Conservation (phyloP, 1,140 invertebrate species). For the Drosophila burlai region DNA sequence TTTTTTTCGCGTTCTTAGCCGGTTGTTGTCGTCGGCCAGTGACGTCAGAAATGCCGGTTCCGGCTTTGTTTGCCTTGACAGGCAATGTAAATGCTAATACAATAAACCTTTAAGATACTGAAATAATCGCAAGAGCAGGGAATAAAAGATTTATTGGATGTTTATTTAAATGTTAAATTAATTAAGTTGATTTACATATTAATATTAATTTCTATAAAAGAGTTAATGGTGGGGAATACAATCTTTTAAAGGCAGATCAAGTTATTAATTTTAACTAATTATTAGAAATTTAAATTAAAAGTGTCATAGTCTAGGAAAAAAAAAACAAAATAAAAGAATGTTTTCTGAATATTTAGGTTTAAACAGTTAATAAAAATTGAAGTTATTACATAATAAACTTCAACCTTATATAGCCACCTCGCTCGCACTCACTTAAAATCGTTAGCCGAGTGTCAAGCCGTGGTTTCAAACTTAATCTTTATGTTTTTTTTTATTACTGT, state of each 20-base stretch:
- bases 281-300: too few species aligned
- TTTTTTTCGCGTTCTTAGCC: conserved; percentile 23
- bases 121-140: conserved; percentile 2
- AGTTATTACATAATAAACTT: neutral
- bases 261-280: too few species aligned
- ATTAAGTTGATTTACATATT: neutral
- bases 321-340: too few species aligned
- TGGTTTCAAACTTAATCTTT: neutral
- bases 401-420: neutral
- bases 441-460: neutral
- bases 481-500: neutral
- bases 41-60: conserved; percentile 48
- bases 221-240: too few species aligned
- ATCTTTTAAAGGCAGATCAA: too few species aligned
- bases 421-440: neutral
- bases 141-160: neutral
- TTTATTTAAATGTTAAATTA: neutral
- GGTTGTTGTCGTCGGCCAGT: conserved; percentile 34
- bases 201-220: neutral
- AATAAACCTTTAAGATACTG: conserved; percentile 7
- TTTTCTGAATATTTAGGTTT: too few species aligned
- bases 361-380: too few species aligned
- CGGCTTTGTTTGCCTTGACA: conserved; percentile 24
- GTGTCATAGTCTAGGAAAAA: too few species aligned
- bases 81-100: conserved; percentile 36